Conservation (phyloP, 2,888 invertebrate genomes). For the Mycalesis mineus region DNA sequence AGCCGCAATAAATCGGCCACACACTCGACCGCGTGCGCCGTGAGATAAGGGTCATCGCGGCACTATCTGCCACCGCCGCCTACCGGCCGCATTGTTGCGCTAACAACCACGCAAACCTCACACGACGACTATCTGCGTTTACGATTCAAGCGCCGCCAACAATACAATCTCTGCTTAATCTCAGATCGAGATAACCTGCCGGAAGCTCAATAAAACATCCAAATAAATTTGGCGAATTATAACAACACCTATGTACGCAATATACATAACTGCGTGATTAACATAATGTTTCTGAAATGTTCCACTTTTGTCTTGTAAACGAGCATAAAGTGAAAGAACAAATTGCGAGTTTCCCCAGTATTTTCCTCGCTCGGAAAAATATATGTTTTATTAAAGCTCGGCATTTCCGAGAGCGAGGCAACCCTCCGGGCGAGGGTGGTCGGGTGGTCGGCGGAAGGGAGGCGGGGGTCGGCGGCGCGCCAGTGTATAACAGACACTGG, state of each 20-base stretch:
- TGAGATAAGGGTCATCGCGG: conserved; percentile 67
- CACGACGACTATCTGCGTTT: conserved; percentile 42
- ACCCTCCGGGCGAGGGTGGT: conserved; percentile 63
- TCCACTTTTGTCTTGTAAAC: conserved; percentile 79
- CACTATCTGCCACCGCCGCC: conserved; percentile 47
- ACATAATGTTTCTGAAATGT: conserved; percentile 77
- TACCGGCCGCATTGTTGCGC: conserved; percentile 53
- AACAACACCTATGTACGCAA: conserved; percentile 54
- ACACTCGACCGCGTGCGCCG: conserved; percentile 50
- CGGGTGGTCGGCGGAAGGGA: conserved; percentile 44
- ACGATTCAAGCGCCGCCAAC: conserved; percentile 50
- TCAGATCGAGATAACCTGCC: neutral
- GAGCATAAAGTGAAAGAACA: conserved; percentile 79
- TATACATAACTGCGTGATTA: conserved; percentile 72
- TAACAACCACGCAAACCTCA: conserved; percentile 45
- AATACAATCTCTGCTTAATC: conserved; percentile 27
- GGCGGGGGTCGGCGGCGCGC: conserved; percentile 61
- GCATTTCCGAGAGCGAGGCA: conserved; percentile 76
- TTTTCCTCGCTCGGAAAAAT: conserved; percentile 79
- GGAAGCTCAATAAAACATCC: neutral
- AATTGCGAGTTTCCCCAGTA: conserved; percentile 79
- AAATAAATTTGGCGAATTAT: conserved; percentile 27
- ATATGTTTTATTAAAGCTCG: conserved; percentile 79
- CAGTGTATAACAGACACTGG: conserved; percentile 78
- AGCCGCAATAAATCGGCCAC: conserved; percentile 64